A percentile compares a stretch with the other conserved stretches of the same genome.
Conservation (phyloP, 2,797 vertebrate species). For the Threskiornis aethiopicus region DNA sequence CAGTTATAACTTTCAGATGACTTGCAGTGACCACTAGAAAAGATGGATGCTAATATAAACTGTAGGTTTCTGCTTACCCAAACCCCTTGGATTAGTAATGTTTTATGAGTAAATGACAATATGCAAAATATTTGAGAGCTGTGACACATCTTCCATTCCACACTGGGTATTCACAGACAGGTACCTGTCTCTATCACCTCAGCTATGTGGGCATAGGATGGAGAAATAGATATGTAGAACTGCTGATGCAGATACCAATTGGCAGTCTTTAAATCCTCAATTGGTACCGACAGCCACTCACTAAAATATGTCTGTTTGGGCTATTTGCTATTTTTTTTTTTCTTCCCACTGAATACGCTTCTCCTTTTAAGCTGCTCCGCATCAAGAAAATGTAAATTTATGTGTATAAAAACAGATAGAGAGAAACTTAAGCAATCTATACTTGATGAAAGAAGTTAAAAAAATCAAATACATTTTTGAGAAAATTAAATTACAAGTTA, state of each 20-base stretch:
- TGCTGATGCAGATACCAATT: not conserved
- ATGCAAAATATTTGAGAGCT: not conserved
- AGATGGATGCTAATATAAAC: not conserved
- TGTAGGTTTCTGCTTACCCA: not conserved
- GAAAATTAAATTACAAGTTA: not conserved
- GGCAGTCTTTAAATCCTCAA: not conserved
- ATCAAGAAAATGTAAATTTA: not conserved
- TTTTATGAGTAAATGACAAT: not conserved
- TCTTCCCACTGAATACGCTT: not conserved
- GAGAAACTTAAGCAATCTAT: not conserved
- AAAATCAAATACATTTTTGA: not conserved
- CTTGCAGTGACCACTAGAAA: not conserved
- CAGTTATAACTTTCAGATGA: not conserved
- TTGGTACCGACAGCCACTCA: not conserved
- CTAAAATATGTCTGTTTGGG: not conserved
- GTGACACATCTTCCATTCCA: not conserved
- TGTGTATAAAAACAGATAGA: not conserved
- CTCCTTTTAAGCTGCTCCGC: not conserved
- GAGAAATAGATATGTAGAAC: not conserved
- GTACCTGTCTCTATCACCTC: not conserved
- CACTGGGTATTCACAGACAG: not conserved
- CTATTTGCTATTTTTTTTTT: not conserved
- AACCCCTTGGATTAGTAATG: not conserved
- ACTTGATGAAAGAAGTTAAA: not conserved
- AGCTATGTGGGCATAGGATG: not conserved